Evolutionary conservation across 2,113 vertebrate species (phyloP), one percentile per base, ranked within the genome.

Genomic region (Boulengeromyrus knoepffleri): DNA sequence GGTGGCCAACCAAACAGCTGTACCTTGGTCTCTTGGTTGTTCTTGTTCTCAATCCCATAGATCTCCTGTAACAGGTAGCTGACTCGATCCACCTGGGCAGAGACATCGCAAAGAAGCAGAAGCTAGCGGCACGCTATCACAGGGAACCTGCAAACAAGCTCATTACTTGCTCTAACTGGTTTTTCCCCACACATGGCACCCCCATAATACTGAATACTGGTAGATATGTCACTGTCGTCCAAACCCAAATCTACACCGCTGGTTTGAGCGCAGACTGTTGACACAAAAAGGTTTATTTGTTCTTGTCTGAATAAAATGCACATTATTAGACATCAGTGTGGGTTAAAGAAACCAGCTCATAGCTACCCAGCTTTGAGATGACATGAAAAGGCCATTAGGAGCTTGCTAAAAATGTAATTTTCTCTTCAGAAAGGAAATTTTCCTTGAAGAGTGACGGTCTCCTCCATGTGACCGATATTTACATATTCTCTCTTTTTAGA

Each of bases 21-120:
- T 58, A 99, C 99, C 98, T 99, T 99, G 0, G 98, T 99, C 92
- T 99, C 98, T 92, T 99, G 98, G 95, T 98, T 99, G 95, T 98
- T 99, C 93, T 99, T 99, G 94, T 99, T 99, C 94, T 99, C 99
- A 0, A 99, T 99, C 91, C 99, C 99, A 0, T 99, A 99, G 94
- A 99, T 99, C 95, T 99, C 99, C 96, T 99, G 99, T 5, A 99
- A 95, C 91, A 99, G 95, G 93, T 99, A 99, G 95, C 99, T 99
- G 92, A 99, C 99, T 24, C 99, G 97, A 92, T 99, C 99, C 92
- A 99, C 99, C 99, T 99, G 62, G 4, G 58, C 10, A 45, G 88
- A 5, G 17, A 85, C 50, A 85, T 66, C 21, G 13, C 80, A 89
- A 62, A 46, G 27, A 85, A 88, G 62, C 12, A n/a, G 58, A n/a